Conservation (phyloP, 1,140 invertebrate genomes). For the Drosophila pandora region DNA sequence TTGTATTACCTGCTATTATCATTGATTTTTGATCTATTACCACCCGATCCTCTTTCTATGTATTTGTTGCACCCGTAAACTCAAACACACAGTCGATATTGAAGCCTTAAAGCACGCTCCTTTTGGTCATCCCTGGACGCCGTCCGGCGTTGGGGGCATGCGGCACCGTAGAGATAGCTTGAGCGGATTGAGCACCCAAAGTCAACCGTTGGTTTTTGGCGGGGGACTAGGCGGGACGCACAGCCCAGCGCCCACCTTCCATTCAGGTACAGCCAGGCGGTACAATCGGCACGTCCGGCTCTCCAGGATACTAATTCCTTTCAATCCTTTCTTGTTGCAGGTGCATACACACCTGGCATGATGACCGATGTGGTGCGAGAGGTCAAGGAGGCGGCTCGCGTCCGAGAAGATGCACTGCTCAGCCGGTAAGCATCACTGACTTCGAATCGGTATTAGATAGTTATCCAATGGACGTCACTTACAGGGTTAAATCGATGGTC, state of each 20-base stretch:
- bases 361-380: conserved; percentile 90
- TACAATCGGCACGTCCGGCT: background rate
- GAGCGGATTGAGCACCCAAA: conserved; percentile 84
- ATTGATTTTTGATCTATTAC: conserved; percentile 56
- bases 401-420: conserved; percentile 88
- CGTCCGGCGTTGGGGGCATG: conserved; percentile 69
- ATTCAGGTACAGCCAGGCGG: conserved; percentile 75
- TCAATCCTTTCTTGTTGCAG: conserved; percentile 30
- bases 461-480: background rate
- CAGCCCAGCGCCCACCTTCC: conserved; percentile 83
- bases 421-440: conserved; percentile 73
- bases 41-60: conserved; percentile 55
- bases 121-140: conserved; percentile 63
- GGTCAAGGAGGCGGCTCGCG: conserved; percentile 89
- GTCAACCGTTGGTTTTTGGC: conserved; percentile 82
- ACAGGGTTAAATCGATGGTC: conserved; percentile 85
- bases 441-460: background rate
- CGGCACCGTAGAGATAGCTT: conserved; percentile 84
- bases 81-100: conserved; percentile 77
- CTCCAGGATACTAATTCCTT: background rate
- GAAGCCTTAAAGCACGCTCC: conserved; percentile 84
- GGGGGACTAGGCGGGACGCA: conserved; percentile 81
- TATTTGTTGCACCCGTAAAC: conserved; percentile 47
- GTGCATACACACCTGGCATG: conserved; percentile 89
- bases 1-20: conserved; percentile 31